Conservation (phyloP, 2,113 vertebrate species). For the Stegostoma tigrinum region DNA sequence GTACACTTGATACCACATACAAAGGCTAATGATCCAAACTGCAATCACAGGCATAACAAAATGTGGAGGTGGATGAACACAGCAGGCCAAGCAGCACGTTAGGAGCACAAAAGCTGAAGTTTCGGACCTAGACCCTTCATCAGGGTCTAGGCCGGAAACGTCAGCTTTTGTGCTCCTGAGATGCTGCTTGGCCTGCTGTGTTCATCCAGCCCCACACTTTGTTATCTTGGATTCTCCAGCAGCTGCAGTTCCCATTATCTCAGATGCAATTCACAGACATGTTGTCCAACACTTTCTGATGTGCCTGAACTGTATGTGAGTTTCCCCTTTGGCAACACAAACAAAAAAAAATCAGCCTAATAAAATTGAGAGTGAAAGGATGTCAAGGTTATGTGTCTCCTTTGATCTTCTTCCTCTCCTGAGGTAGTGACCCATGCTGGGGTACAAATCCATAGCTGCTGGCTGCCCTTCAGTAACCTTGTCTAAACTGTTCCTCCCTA, state of each 20-base stretch:
- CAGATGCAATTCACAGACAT: too few relatives aligned
- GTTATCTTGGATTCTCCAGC: too few relatives aligned
- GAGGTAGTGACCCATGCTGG: not conserved
- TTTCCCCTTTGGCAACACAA: not conserved
- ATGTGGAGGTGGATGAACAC: too few relatives aligned
- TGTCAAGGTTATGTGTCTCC: not conserved
- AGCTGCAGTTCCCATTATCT: too few relatives aligned
- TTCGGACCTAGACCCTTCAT: too few relatives aligned
- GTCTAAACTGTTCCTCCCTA: not conserved
- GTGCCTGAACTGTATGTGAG: not conserved
- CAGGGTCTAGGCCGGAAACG: too few relatives aligned
- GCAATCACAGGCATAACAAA: too few relatives aligned
- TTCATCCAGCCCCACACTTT: too few relatives aligned
- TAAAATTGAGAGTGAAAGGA: not conserved
- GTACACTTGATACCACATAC: not conserved
- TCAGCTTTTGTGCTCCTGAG: too few relatives aligned
- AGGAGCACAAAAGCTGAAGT: too few relatives aligned
- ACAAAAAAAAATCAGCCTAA: not conserved
- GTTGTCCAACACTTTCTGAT: not conserved
- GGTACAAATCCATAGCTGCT: not conserved
- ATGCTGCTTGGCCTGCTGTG: too few relatives aligned
- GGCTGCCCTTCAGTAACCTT: not conserved
- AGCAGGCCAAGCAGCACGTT: too few relatives aligned
- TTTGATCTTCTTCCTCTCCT: not conserved
- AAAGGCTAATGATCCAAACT: not conserved